A percentile compares a stretch with the other conserved stretches of the same genome.
Evolutionary conservation across 2,797 vertebrate genomes (phyloP).

Genomic region (Rhinoraja longicauda): DNA sequence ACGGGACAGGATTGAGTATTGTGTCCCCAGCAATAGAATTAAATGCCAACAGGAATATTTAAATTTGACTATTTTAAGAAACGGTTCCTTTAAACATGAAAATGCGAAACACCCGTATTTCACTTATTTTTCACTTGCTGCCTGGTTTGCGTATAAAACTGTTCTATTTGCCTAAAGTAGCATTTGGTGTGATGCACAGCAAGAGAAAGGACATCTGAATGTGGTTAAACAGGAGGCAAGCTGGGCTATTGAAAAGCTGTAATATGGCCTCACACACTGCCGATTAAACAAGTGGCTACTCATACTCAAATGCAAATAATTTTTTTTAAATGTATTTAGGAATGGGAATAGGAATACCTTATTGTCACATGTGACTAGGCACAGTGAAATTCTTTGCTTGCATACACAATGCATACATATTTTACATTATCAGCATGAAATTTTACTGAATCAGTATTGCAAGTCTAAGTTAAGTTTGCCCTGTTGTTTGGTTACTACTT

Average conservation of each 20-base stretch:
- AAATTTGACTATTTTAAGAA: slow-evolving; percentile 14
- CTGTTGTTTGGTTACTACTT: neutral
- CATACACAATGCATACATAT: no score
- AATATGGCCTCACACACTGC: neutral
- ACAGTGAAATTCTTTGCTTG: no score
- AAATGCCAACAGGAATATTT: neutral
- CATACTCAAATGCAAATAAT: no score
- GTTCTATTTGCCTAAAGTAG: neutral
- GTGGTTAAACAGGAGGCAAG: neutral
- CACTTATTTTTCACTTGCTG: neutral
- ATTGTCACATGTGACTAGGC: no score
- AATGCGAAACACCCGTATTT: neutral
- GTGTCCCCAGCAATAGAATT: neutral
- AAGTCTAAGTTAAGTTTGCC: neutral
- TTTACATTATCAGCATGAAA: neutral
- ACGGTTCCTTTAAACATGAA: neutral
- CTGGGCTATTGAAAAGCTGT: neutral
- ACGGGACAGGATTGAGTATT: neutral
- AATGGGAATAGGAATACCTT: no score
- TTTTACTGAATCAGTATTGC: neutral
- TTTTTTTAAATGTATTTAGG: no score
- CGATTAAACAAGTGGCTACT: no score
- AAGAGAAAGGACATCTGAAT: neutral
- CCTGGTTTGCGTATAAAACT: neutral
- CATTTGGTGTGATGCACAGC: neutral